These are phyloP conservation scores for Microcebus griseorufus DNA, from an alignment of 2,113 vertebrate species.

Conservation along the genomic window DNA sequence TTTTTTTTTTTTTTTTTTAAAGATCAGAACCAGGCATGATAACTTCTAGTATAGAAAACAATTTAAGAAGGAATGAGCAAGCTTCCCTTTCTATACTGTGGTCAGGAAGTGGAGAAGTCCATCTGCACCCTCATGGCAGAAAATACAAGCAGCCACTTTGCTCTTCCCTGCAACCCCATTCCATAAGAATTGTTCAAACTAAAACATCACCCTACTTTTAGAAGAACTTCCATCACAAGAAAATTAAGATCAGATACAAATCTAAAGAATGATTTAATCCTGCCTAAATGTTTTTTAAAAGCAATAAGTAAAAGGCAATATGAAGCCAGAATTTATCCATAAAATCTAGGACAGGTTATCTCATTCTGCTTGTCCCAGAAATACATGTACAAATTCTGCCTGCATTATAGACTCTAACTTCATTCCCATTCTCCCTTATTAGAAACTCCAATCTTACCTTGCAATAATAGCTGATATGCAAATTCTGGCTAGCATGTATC, in stretches of 20 bases:
- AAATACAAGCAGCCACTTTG: no score
- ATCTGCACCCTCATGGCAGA: fast-evolving
- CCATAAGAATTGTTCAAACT: neutral
- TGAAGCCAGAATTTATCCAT: neutral
- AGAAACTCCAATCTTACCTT: neutral
- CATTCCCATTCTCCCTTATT: neutral
- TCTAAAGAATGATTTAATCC: neutral
- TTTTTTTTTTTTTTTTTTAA: neutral
- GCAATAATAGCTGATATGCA: neutral
- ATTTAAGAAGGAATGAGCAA: neutral
- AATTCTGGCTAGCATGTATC: neutral
- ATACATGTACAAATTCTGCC: neutral
- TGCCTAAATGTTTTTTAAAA: neutral
- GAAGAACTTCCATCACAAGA: neutral
- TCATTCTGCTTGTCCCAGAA: neutral
- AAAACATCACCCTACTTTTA: neutral
- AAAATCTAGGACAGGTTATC: neutral
- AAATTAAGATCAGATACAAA: conserved; percentile 15
- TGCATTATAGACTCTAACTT: neutral
- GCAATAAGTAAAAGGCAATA: neutral
- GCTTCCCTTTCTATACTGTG: neutral
- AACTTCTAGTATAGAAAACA: neutral
- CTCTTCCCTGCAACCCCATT: neutral
- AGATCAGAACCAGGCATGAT: neutral
- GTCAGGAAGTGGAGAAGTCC: neutral